These are phyloP conservation scores for Hippocampus kuda DNA, from an alignment of 2,797 vertebrate species.

Conservation along the genomic window DNA sequence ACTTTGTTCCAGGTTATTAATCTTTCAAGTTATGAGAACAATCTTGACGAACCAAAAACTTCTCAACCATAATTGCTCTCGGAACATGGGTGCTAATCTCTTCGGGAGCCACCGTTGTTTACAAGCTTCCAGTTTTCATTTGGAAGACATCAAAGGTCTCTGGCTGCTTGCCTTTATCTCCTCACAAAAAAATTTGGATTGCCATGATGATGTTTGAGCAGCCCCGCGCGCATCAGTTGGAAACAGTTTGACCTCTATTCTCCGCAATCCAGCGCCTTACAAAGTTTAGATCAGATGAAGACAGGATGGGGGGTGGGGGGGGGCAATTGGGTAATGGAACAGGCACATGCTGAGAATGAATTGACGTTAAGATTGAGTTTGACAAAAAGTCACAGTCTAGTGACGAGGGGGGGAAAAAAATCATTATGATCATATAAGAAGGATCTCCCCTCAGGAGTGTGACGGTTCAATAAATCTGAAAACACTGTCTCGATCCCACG, in stretches of 20 bases:
- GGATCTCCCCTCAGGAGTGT: conserved; percentile 12
- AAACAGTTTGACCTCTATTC: conserved; percentile 1
- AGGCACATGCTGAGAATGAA: conserved; percentile 16
- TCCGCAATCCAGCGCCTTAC: neutral
- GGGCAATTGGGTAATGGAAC: conserved; percentile 1
- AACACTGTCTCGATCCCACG: conserved; percentile 20
- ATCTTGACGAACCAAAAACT: neutral
- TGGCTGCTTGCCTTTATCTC: neutral
- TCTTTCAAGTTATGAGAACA: neutral
- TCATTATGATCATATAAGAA: conserved; percentile 19
- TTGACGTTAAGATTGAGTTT: conserved; percentile 27
- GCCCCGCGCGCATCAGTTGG: neutral
- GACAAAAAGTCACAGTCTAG: conserved; percentile 21
- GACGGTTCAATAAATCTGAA: conserved; percentile 28
- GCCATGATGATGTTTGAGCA: neutral
- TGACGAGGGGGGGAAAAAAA: conserved; percentile 11
- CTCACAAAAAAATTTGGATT: neutral
- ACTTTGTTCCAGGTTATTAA: neutral
- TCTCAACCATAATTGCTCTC: neutral
- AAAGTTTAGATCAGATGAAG: conserved; percentile 1
- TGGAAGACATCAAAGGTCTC: neutral
- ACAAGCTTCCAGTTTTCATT: neutral
- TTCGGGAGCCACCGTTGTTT: neutral
- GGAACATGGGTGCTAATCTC: neutral
- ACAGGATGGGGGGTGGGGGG: no score